A percentile compares a stretch with the other conserved stretches of the same genome.
These are phyloP conservation scores for Cyanoliseus patagonus DNA, from an alignment of 2,113 vertebrate genomes.

Conservation along the genomic window DNA sequence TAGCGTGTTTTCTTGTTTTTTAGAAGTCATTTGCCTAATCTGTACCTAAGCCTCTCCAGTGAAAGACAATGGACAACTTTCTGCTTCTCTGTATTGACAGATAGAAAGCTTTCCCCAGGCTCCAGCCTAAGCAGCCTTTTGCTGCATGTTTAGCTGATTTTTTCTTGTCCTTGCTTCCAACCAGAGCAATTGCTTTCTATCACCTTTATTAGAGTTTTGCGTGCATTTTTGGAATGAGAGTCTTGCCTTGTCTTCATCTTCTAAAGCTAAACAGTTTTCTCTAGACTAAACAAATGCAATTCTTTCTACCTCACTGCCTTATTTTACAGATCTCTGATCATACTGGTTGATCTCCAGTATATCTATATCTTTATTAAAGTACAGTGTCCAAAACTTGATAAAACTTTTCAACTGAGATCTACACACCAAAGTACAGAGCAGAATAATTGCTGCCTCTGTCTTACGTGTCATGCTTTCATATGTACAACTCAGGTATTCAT, in stretches of 20 bases:
- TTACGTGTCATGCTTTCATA: not conserved
- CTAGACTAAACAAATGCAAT: slow-evolving; percentile 32
- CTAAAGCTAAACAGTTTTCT: not conserved
- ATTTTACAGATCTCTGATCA: not conserved
- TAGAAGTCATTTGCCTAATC: not conserved
- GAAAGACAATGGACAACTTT: not conserved
- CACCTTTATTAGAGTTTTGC: not conserved
- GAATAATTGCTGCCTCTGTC: not conserved
- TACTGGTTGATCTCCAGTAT: not conserved
- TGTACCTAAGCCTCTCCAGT: not conserved
- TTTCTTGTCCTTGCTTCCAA: not conserved
- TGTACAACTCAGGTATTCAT: not conserved
- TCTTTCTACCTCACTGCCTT: not conserved
- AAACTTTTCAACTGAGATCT: not conserved
- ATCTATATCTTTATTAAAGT: not conserved
- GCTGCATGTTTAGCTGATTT: not conserved
- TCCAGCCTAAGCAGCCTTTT: not conserved
- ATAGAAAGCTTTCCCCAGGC: not conserved
- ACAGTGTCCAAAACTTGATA: not conserved
- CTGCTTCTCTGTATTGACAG: fast-evolving
- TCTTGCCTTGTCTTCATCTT: not conserved
- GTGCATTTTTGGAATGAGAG: not conserved
- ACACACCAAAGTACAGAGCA: not conserved
- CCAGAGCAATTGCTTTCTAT: not conserved
- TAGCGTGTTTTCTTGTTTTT: not conserved